These are phyloP conservation scores for Hipposideros larvatus DNA, from an alignment of 2,797 vertebrate species.

Conservation along the genomic window DNA sequence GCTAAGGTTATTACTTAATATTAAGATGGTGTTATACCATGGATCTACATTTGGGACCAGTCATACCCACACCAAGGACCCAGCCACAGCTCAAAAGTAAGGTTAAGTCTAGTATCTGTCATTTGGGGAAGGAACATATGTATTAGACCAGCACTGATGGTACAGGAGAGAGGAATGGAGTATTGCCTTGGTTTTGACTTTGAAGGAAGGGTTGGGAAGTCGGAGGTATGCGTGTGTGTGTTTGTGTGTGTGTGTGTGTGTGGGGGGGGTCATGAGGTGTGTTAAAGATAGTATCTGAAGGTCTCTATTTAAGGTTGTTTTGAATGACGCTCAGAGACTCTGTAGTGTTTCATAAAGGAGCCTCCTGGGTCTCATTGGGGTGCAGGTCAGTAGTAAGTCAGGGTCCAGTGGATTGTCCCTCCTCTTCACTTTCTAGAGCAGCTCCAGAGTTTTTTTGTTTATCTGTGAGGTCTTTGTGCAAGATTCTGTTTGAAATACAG, in stretches of 20 bases:
- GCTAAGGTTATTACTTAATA: constrained; percentile 37
- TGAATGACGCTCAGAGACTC: background rate
- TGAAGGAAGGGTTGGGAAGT: background rate
- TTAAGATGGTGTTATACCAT: background rate
- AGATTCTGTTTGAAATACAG: constrained; percentile 50
- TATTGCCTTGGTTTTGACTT: background rate
- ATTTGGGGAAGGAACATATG: background rate
- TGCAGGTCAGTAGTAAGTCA: background rate
- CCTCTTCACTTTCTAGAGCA: background rate
- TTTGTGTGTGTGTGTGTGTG: background rate
- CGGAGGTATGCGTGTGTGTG: background rate
- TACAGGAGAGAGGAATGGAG: background rate
- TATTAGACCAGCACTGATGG: background rate
- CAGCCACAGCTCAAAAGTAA: background rate
- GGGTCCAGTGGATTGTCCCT: background rate
- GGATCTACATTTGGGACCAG: background rate
- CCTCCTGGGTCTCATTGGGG: background rate
- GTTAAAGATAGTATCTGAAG: background rate
- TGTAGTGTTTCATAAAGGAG: background rate
- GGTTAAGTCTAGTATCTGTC: background rate
- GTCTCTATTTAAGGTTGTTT: constrained; percentile 15
- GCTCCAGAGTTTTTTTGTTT: background rate
- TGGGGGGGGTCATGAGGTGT: background rate
- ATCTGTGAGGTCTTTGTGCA: background rate
- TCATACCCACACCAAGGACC: background rate